Percentiles rank a stretch among this genome's conserved stretches.
These are phyloP conservation scores for Cyclargus thomasi DNA, from an alignment of 1,140 invertebrate genomes.

Conservation along the genomic window DNA sequence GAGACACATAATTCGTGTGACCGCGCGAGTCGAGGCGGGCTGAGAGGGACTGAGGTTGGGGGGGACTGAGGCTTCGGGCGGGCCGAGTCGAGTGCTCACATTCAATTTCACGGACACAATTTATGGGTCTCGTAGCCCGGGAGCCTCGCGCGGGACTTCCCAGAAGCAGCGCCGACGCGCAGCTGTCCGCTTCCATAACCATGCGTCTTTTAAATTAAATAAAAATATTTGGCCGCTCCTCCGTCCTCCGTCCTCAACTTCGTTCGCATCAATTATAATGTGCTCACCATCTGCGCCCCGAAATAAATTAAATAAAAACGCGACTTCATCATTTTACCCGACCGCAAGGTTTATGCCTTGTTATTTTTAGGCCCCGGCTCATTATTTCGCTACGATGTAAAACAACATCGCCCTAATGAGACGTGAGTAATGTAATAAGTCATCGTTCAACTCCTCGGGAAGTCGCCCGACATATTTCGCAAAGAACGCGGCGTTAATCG, in stretches of 20 bases:
- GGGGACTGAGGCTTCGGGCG: too few relatives aligned
- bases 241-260: background rate
- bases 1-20: background rate
- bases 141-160: background rate
- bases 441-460: background rate
- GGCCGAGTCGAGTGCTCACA: background rate
- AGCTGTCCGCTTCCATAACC: background rate
- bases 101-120: background rate
- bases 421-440: constrained; percentile 6
- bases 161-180: background rate
- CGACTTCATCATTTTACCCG: too few relatives aligned
- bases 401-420: background rate
- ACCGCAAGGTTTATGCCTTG: too few relatives aligned
- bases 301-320: background rate
- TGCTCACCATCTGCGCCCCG: background rate
- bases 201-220: background rate
- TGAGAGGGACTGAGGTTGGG: too few relatives aligned
- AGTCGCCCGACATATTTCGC: background rate
- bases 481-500: constrained; percentile 5
- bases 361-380: too few relatives aligned
- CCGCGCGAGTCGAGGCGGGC: too few relatives aligned
- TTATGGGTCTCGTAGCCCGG: background rate
- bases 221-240: background rate
- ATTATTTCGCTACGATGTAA: background rate
- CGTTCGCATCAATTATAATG: background rate